Percentiles rank a stretch among this genome's conserved stretches.
phyloP scores from a whole-genome alignment of 2,888 invertebrate genomes.

The Rhamnusium bicolor region DNA sequence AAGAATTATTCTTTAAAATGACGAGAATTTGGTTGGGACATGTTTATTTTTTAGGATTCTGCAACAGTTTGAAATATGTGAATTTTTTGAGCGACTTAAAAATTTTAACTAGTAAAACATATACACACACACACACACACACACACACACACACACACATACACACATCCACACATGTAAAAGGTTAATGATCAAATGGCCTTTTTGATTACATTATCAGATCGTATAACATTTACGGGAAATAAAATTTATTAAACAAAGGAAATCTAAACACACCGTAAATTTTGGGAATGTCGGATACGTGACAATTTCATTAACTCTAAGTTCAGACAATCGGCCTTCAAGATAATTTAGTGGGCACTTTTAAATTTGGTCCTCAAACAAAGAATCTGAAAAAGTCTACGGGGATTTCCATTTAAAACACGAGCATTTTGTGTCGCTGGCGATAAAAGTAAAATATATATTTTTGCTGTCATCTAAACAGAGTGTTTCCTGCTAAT shows the following conservation, averaged over 20 bases:
- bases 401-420: neutral
- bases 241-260: conserved; percentile 12
- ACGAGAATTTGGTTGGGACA: too few relatives aligned
- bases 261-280: conserved; percentile 15
- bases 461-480: neutral
- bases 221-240: neutral
- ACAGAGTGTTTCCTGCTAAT: neutral
- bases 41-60: too few relatives aligned
- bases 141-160: too few relatives aligned
- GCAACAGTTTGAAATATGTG: too few relatives aligned
- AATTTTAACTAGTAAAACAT: too few relatives aligned
- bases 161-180: too few relatives aligned
- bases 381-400: neutral
- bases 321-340: conserved; percentile 2
- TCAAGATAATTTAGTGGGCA: conserved; percentile 20
- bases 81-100: too few relatives aligned
- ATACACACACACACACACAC: too few relatives aligned
- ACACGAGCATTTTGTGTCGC: neutral
- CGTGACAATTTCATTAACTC: conserved; percentile 22
- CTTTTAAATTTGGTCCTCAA: conserved; percentile 1
- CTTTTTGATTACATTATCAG: too few relatives aligned
- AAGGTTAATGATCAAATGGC: too few relatives aligned
- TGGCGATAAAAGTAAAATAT: too few relatives aligned
- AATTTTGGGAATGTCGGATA: conserved; percentile 6
- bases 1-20: too few relatives aligned